Conservation (phyloP, 2,113 vertebrate genomes). For the Deroptyus accipitrinus region DNA sequence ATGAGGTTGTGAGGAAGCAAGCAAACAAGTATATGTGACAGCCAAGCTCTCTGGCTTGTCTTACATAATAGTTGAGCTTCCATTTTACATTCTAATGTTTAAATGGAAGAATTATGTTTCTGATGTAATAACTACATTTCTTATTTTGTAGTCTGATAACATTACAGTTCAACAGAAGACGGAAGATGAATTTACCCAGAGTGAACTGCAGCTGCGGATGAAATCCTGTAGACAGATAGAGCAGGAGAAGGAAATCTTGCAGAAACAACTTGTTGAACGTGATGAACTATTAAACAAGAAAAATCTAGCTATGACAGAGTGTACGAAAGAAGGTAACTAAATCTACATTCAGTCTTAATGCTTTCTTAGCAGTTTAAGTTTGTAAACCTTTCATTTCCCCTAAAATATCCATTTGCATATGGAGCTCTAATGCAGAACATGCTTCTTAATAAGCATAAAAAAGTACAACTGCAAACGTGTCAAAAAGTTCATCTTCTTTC, state of each 20-base stretch:
- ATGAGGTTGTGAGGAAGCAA: not conserved
- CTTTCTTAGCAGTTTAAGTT: not conserved
- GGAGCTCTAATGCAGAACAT: not conserved
- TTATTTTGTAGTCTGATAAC: conserved; percentile 72
- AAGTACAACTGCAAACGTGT: not conserved
- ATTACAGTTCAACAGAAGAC: conserved; percentile 71
- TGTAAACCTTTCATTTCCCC: not conserved
- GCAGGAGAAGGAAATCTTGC: conserved; percentile 79
- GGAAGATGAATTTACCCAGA: conserved; percentile 74
- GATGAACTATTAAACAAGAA: conserved; percentile 45
- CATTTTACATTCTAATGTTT: not conserved
- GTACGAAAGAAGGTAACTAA: not conserved
- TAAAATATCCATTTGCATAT: not conserved
- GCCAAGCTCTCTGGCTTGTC: not conserved
- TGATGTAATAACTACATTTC: not conserved
- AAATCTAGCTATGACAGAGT: conserved; percentile 24
- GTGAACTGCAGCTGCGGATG: conserved; percentile 81
- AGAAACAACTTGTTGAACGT: conserved; percentile 62
- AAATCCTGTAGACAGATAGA: conserved; percentile 85
- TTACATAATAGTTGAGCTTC: not conserved
- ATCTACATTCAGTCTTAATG: not conserved
- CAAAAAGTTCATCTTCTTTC: not conserved
- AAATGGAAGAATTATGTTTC: not conserved
- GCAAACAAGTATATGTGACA: not conserved
- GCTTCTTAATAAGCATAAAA: not conserved